Percentiles rank a stretch among this genome's conserved stretches.
These are phyloP conservation scores for Mastigias papua DNA, from an alignment of 30 jellyfish, hydroid and myxozoan genomes.

Conservation along the genomic window DNA sequence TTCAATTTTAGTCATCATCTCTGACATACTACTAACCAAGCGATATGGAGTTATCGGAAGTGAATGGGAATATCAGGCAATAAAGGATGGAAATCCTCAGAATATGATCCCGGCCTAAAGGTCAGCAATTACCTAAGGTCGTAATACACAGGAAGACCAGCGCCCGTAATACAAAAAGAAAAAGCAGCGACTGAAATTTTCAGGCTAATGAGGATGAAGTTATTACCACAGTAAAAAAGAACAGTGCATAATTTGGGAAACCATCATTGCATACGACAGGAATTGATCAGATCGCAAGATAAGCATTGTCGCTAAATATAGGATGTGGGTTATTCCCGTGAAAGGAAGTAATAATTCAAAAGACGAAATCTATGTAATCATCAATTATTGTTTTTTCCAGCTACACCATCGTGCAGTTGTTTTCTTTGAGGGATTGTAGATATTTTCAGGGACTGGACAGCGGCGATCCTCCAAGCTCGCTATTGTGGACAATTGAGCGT, in stretches of 20 bases:
- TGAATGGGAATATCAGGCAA: neutral
- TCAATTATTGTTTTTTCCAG: neutral
- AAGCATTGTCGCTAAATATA: neutral
- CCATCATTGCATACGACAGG: neutral
- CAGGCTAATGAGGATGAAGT: neutral
- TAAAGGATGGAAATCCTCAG: neutral
- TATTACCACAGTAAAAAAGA: neutral
- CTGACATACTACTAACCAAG: neutral
- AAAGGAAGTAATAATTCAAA: conserved; percentile 10
- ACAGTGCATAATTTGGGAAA: conserved; percentile 1
- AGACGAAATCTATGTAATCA: neutral
- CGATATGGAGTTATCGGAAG: neutral
- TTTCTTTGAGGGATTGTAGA: neutral
- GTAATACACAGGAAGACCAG: neutral
- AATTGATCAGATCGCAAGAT: conserved; percentile 3
- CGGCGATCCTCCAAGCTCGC: no score
- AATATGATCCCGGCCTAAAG: neutral
- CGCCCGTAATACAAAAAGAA: neutral
- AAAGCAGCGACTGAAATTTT: neutral
- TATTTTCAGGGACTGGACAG: no score
- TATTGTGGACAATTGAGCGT: no score
- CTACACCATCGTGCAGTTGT: neutral
- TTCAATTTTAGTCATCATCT: no score
- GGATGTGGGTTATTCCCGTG: neutral
- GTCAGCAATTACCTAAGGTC: neutral